Evolutionary conservation across 2,113 vertebrate genomes (phyloP).

Genomic region (Callaeas wilsoni): DNA sequence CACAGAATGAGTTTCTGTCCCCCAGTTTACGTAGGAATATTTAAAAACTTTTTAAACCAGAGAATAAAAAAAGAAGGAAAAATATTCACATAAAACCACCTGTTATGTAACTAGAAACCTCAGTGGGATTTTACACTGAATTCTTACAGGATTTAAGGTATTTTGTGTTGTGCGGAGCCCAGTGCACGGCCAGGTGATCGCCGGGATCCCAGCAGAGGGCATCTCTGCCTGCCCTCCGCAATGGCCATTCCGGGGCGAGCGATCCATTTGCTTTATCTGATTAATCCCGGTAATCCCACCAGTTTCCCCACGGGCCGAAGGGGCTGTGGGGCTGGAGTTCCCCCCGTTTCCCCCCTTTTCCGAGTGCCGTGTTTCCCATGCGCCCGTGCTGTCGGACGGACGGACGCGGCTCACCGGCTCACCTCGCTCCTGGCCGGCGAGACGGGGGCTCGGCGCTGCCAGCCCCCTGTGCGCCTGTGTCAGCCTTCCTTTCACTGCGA

Average conservation of each 20-base stretch:
- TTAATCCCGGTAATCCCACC: conserved; percentile 89
- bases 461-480: conserved; percentile 26
- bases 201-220: conserved; percentile 85
- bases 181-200: not conserved
- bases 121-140: not conserved
- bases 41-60: not conserved
- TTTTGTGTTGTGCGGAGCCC: not conserved
- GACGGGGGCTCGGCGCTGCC: conserved; percentile 21
- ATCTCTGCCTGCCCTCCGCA: conserved; percentile 75
- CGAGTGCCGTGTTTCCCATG: rapidly evolving
- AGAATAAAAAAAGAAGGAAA: not conserved
- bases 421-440: conserved; percentile 47
- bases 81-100: not conserved
- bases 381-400: conserved; percentile 51
- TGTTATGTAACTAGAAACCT: not conserved
- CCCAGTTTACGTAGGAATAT: rapidly evolving
- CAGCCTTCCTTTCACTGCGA: conserved; percentile 53
- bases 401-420: conserved; percentile 10
- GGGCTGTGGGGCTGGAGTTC: conserved; percentile 76
- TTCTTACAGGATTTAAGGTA: rapidly evolving
- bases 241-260: conserved; percentile 70
- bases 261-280: conserved; percentile 85
- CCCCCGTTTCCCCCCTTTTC: conserved; percentile 63
- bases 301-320: conserved; percentile 79
- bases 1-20: not conserved